Evolutionary conservation across 2,113 vertebrate genomes (phyloP), one percentile per base, ranked within the genome.

Genomic region (Pluvianellus socialis): DNA sequence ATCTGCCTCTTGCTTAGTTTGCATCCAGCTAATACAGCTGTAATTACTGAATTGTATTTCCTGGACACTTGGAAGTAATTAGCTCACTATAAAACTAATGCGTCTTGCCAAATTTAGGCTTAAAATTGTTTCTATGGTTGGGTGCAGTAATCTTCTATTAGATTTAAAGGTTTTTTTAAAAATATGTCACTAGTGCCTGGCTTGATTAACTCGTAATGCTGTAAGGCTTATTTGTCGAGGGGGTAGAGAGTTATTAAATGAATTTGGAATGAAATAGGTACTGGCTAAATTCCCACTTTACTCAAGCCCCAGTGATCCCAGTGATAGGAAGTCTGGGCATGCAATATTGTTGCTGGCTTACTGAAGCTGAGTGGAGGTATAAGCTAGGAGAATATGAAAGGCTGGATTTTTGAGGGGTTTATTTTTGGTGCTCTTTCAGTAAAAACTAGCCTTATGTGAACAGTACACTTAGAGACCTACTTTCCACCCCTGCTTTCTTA

Each of bases 31-130:
- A 94, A 94, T 88, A 74, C 21, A 92, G 94, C 81, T 93, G 80
- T 94, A 95, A 95, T 95, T 82, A 79, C 87, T 79, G 87, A 94
- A 88, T 49, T 88, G 81, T 79, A 47, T 95, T 95, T 96, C 93
- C 89, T 95, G 91, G 95, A 94, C 91, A 80, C 84, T 96, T 97
- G 91, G 81, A 95, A 95, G 77, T 83, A 90, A 95, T 97, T 96
- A 96, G 84, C 59, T 92, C 23, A 10, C 23, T 90, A 68, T 91
- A 96, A 95, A 95, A 95, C 62, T 89, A 92, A 92, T 56, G 81
- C 23, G 15, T 96, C 90, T 92, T 95, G 92, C 95, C 93, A 97
- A 95, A 94, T 94, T 91, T 80, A 88, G 89, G 84, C 91, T 97
- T 90, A 79, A 91, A 94, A 86, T 90, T 88, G 44, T 96, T 94